A percentile compares a stretch with the other conserved stretches of the same genome.
Conservation (phyloP, 2,797 vertebrate species). For the Pipistrellus nathusii region DNA sequence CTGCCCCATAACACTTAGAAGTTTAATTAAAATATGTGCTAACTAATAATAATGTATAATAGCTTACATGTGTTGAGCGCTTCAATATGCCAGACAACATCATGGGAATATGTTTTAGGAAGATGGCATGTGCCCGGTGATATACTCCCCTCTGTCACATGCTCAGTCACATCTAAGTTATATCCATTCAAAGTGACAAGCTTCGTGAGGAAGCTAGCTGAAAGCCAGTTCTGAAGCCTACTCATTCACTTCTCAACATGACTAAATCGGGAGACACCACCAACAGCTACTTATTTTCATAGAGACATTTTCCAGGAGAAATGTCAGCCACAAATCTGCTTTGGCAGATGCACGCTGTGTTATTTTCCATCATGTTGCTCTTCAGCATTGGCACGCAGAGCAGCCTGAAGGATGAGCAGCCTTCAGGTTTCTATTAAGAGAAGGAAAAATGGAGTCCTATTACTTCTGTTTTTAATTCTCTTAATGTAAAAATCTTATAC, state of each 20-base stretch:
- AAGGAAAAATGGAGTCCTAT: slow-evolving; percentile 41
- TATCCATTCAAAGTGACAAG: background rate
- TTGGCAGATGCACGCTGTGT: slow-evolving; percentile 53
- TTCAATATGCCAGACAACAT: background rate
- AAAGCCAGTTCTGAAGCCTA: slow-evolving; percentile 60
- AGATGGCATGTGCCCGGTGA: background rate
- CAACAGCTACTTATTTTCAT: slow-evolving; percentile 78
- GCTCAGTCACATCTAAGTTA: background rate
- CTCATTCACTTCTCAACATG: slow-evolving; percentile 72
- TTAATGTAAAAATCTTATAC: slow-evolving; percentile 58
- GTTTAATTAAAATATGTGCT: background rate
- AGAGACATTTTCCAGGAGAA: slow-evolving; percentile 59
- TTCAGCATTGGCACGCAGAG: slow-evolving; percentile 35
- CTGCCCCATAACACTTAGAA: background rate
- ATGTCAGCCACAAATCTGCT: slow-evolving; percentile 75
- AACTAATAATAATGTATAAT: background rate
- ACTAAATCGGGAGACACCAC: slow-evolving; percentile 61
- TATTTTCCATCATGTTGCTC: slow-evolving; percentile 74
- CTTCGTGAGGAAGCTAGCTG: slow-evolving; percentile 67
- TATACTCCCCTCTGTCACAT: background rate
- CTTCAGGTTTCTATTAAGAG: slow-evolving; percentile 62
- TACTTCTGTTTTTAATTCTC: slow-evolving; percentile 65
- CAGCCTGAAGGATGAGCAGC: slow-evolving; percentile 67
- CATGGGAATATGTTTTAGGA: background rate
- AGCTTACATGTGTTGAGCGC: background rate